Evolutionary conservation across 2,888 invertebrate genomes (phyloP).

Genomic region (Autographa gamma): DNA sequence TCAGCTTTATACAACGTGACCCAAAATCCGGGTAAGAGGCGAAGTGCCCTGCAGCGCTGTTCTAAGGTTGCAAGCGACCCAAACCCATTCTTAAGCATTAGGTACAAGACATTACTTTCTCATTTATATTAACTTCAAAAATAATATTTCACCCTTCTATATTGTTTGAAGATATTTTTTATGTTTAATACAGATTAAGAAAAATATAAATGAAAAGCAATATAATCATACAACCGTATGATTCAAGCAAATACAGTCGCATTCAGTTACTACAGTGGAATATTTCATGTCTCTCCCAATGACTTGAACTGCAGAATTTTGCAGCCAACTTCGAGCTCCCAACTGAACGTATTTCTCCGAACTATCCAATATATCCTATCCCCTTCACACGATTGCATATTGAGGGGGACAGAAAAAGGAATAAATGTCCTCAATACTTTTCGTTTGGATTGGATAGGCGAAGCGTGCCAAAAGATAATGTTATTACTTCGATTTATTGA

Average conservation of each 20-base stretch:
- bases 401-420: constrained; percentile 33
- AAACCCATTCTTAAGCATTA: background rate
- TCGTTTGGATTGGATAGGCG: constrained; percentile 45
- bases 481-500: constrained; percentile 62
- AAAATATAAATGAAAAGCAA: background rate
- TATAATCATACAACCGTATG: constrained; percentile 36
- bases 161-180: background rate
- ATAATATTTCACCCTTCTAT: too few species aligned
- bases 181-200: background rate
- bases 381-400: constrained; percentile 27
- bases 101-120: background rate
- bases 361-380: constrained; percentile 34
- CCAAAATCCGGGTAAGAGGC: constrained; percentile 26
- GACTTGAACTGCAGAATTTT: constrained; percentile 36
- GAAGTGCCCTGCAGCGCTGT: constrained; percentile 10
- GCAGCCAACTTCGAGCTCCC: constrained; percentile 37
- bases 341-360: constrained; percentile 40
- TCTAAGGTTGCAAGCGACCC: background rate
- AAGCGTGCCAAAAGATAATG: constrained; percentile 63
- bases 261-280: constrained; percentile 47
- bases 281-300: constrained; percentile 35
- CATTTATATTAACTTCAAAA: too few species aligned
- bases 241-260: constrained; percentile 34
- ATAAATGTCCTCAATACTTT: constrained; percentile 55
- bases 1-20: constrained; percentile 39